These are phyloP conservation scores for Sminthopsis crassicaudata DNA, from an alignment of 2,113 vertebrate genomes.

Conservation along the genomic window DNA sequence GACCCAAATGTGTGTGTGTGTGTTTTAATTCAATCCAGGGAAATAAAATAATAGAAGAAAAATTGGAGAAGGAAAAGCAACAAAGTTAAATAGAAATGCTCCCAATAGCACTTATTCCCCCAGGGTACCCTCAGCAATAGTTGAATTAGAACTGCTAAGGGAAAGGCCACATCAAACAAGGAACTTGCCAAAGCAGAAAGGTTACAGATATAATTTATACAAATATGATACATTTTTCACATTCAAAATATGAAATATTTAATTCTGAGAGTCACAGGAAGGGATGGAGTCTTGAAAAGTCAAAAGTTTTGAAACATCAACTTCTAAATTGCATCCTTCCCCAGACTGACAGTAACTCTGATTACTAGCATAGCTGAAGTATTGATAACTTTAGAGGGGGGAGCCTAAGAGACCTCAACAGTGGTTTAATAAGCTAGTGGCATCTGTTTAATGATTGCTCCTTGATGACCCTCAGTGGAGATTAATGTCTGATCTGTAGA, in stretches of 20 bases:
- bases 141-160: conserved; percentile 13
- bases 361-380: not conserved
- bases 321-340: not conserved
- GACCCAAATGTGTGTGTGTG: not conserved
- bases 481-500: conserved; percentile 47
- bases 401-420: conserved; percentile 29
- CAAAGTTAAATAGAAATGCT: not conserved
- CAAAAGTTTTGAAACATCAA: conserved; percentile 12
- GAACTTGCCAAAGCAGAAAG: conserved; percentile 10
- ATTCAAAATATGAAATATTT: not conserved
- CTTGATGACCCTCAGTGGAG: conserved; percentile 40
- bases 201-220: not conserved
- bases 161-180: not conserved
- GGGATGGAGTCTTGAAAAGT: not conserved
- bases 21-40: not conserved
- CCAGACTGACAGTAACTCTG: not conserved
- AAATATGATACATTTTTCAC: not conserved
- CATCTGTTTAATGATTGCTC: conserved; percentile 39
- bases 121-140: not conserved
- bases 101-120: not conserved
- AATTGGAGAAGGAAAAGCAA: not conserved
- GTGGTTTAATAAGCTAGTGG: conserved; percentile 40
- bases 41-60: not conserved
- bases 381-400: not conserved
- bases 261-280: not conserved